A percentile compares a stretch with the other conserved stretches of the same genome.
These are phyloP conservation scores for Nymphalis polychloros DNA, from an alignment of 2,888 invertebrate genomes.

Conservation along the genomic window DNA sequence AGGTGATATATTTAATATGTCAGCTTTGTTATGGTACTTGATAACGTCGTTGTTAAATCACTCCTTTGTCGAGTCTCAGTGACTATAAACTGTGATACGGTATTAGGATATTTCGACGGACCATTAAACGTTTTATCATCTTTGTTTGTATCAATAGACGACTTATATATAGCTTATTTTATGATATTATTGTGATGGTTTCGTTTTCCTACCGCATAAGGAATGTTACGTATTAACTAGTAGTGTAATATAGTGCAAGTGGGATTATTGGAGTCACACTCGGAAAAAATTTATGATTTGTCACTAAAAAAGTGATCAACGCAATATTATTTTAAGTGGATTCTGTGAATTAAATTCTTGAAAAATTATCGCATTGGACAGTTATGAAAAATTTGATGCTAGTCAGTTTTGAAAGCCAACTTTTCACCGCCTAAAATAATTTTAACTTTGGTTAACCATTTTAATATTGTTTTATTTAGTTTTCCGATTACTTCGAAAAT, in stretches of 20 bases:
- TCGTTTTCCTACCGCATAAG: constrained; percentile 79
- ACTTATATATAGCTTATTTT: constrained; percentile 76
- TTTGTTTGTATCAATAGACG: constrained; percentile 76
- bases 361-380: constrained; percentile 70
- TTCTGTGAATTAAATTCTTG: constrained; percentile 60
- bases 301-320: constrained; percentile 61
- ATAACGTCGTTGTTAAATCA: constrained; percentile 40
- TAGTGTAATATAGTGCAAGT: constrained; percentile 69
- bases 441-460: neutral
- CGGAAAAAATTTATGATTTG: constrained; percentile 66
- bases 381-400: constrained; percentile 67
- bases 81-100: constrained; percentile 66
- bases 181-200: constrained; percentile 78
- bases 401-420: constrained; percentile 47
- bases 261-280: constrained; percentile 69
- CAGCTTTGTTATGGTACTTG: constrained; percentile 45
- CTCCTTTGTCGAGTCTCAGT: constrained; percentile 57
- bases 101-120: constrained; percentile 57
- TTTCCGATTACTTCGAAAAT: too few relatives aligned
- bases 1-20: constrained; percentile 70
- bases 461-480: neutral
- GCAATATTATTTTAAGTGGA: constrained; percentile 68
- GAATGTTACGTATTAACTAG: constrained; percentile 74
- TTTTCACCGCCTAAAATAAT: neutral
- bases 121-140: constrained; percentile 70